Conservation (phyloP, 2,113 vertebrate genomes). For the Thermophis baileyi region DNA sequence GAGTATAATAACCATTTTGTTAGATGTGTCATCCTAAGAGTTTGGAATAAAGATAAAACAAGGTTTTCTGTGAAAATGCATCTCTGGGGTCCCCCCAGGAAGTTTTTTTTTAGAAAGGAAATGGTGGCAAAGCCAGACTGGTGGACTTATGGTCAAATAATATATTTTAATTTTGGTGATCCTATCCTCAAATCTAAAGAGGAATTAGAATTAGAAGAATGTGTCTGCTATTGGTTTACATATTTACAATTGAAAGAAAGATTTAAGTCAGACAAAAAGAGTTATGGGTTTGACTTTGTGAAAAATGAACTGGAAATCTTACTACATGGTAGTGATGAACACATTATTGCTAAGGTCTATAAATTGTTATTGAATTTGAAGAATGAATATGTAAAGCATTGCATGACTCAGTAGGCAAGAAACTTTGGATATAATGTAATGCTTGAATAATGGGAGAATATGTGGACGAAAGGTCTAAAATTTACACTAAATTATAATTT, state of each 20-base stretch:
- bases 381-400: not conserved
- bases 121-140: not conserved
- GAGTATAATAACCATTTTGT: not conserved
- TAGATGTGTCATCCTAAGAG: not conserved
- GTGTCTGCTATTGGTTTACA: not conserved
- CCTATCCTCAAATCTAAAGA: not conserved
- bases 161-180: not conserved
- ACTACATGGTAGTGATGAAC: not conserved
- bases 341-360: not conserved
- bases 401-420: not conserved
- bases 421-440: not conserved
- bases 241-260: not conserved
- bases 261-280: not conserved
- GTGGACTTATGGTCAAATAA: not conserved
- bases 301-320: not conserved
- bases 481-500: not conserved
- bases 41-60: not conserved
- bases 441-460: not conserved
- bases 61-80: not conserved
- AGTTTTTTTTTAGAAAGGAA: not conserved
- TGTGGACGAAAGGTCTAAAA: not conserved
- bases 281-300: not conserved
- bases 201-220: not conserved
- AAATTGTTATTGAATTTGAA: not conserved
- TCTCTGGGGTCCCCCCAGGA: not conserved